These are phyloP conservation scores for Archivesica marissinica DNA, from an alignment of 1,140 invertebrate species.

Conservation along the genomic window DNA sequence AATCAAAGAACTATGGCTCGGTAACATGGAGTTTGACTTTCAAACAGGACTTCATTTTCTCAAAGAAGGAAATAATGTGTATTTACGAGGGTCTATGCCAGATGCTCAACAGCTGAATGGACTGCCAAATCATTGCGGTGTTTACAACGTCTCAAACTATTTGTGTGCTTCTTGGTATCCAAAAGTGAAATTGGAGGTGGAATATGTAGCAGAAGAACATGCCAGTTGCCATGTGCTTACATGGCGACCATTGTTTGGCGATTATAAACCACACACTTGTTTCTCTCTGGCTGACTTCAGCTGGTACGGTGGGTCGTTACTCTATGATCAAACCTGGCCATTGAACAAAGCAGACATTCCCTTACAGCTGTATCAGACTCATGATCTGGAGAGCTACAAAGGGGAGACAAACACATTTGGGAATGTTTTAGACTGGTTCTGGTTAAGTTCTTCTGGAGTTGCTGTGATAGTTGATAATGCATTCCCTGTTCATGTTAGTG, in stretches of 20 bases:
- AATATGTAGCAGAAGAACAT: constrained; percentile 32
- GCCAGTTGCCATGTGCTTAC: constrained; percentile 64
- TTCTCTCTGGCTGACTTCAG: constrained; percentile 63
- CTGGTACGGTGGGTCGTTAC: constrained; percentile 81
- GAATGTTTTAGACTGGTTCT: constrained; percentile 68
- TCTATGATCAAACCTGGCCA: constrained; percentile 82
- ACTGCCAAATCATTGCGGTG: constrained; percentile 49
- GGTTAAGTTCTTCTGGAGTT: constrained; percentile 74
- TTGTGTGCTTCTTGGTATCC: constrained; percentile 56
- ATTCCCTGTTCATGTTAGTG: constrained; percentile 75
- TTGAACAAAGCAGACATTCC: constrained; percentile 73
- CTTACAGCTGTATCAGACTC: constrained; percentile 53
- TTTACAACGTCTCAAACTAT: constrained; percentile 32
- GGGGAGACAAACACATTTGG: constrained; percentile 68
- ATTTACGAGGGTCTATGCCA: constrained; percentile 49
- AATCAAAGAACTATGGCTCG: constrained; percentile 33
- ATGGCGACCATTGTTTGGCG: constrained; percentile 55
- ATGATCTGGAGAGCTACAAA: constrained; percentile 73
- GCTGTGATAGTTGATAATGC: constrained; percentile 74
- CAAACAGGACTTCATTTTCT: constrained; percentile 54
- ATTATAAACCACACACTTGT: constrained; percentile 66
- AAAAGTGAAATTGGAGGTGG: constrained; percentile 50
- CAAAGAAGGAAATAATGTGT: constrained; percentile 35
- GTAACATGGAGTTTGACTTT: constrained; percentile 60
- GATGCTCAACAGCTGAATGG: constrained; percentile 38